Conservation (phyloP, 2,113 vertebrate species). For the Sminthopsis crassicaudata region DNA sequence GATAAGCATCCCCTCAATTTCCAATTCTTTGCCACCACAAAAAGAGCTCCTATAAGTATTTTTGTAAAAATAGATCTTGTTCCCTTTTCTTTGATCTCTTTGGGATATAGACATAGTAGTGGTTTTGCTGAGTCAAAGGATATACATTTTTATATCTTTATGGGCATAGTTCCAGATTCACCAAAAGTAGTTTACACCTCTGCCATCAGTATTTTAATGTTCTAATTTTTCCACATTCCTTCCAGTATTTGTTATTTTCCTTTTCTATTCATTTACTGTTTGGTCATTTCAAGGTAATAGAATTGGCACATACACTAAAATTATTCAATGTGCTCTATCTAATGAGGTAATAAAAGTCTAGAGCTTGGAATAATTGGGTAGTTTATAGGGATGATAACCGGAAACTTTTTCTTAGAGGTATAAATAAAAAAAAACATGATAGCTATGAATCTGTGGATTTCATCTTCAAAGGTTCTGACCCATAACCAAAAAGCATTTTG, state of each 20-base stretch:
- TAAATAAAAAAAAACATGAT: background rate
- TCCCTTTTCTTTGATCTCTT: background rate
- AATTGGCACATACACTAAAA: background rate
- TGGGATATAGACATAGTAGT: background rate
- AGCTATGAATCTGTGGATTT: background rate
- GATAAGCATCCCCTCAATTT: background rate
- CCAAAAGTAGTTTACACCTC: background rate
- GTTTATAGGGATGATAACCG: background rate
- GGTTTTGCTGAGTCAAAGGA: background rate
- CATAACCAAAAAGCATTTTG: background rate
- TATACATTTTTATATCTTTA: background rate
- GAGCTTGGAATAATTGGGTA: background rate
- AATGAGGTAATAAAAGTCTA: background rate
- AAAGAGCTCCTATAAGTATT: background rate
- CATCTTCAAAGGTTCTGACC: background rate
- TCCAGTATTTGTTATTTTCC: background rate
- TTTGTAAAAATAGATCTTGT: background rate
- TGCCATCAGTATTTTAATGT: background rate
- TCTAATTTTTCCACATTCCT: background rate
- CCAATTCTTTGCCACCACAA: background rate
- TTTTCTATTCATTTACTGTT: background rate
- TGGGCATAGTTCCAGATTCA: background rate
- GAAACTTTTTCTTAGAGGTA: background rate
- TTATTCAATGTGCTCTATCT: background rate
- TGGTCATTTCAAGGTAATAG: background rate